These are phyloP conservation scores for Hepsetus odoe DNA, from an alignment of 2,113 vertebrate species.

Conservation along the genomic window DNA sequence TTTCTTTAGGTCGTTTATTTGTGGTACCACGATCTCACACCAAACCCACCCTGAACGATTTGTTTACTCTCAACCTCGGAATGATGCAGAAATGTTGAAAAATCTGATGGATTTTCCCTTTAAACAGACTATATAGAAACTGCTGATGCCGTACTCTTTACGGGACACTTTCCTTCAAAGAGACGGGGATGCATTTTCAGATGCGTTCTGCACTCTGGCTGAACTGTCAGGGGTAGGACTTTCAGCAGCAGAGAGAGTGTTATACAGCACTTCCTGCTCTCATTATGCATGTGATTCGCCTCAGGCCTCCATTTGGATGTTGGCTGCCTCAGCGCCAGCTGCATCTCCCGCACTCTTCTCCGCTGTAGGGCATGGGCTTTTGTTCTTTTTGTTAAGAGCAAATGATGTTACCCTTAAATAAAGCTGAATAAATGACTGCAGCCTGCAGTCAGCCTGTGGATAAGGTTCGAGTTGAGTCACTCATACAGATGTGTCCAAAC, in stretches of 20 bases:
- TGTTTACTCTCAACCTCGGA: too few relatives aligned
- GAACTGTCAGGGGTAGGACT: neutral
- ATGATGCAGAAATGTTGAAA: too few relatives aligned
- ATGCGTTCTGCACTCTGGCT: neutral
- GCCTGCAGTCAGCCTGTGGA: too few relatives aligned
- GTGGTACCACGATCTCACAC: too few relatives aligned
- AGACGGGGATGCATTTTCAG: neutral
- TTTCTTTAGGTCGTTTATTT: too few relatives aligned
- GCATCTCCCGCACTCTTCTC: neutral
- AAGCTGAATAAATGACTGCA: too few relatives aligned
- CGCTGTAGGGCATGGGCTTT: neutral
- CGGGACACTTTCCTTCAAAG: neutral
- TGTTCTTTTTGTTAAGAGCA: neutral
- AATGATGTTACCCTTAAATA: neutral
- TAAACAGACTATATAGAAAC: too few relatives aligned
- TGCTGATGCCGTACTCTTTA: neutral
- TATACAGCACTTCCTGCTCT: neutral
- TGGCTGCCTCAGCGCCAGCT: neutral
- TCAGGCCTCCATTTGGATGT: neutral
- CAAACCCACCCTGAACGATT: too few relatives aligned
- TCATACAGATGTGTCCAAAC: too few relatives aligned
- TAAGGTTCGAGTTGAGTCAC: too few relatives aligned
- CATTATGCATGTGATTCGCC: neutral
- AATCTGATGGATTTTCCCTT: too few relatives aligned
- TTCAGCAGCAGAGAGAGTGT: neutral